A percentile compares a stretch with the other conserved stretches of the same genome.
These are phyloP conservation scores for Phallusia fumigata DNA, from an alignment of 23 tunicate species.

Conservation along the genomic window DNA sequence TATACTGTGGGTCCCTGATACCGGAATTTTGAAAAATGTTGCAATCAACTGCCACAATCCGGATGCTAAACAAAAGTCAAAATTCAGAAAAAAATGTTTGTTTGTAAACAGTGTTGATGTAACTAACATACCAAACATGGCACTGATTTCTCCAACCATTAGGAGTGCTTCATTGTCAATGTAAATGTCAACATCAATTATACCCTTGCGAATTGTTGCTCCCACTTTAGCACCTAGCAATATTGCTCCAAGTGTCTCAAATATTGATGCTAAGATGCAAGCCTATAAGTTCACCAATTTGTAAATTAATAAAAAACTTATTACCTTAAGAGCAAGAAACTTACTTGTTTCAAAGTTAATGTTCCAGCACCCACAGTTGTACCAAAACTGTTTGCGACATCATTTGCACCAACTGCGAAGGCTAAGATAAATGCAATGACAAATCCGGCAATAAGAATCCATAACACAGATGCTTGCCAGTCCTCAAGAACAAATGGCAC, in stretches of 20 bases:
- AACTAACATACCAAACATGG: constrained; percentile 61
- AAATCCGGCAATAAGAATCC: constrained; percentile 92
- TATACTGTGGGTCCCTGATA: constrained; percentile 97
- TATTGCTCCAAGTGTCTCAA: constrained; percentile 94
- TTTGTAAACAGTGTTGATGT: neutral
- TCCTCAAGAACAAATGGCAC: constrained; percentile 2
- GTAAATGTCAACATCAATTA: constrained; percentile 81
- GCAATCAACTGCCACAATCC: constrained; percentile 96
- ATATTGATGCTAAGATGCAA: constrained; percentile 86
- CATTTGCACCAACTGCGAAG: constrained; percentile 99
- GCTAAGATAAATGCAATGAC: constrained; percentile 92
- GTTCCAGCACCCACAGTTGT: constrained; percentile 97
- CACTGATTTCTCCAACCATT: constrained; percentile 86
- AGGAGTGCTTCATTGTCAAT: constrained; percentile 52
- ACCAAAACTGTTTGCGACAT: constrained; percentile 98
- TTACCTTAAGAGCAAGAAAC: neutral
- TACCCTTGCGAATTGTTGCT: constrained; percentile 94
- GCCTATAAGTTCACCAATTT: constrained; percentile 34
- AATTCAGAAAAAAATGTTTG: neutral
- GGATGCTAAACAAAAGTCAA: constrained; percentile 42
- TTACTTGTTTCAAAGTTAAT: constrained; percentile 84
- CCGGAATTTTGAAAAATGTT: constrained; percentile 89
- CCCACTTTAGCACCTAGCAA: constrained; percentile 97
- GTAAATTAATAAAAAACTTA: neutral
- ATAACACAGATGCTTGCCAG: constrained; percentile 48